These are phyloP conservation scores for Leptobrachium ailaonicum DNA, from an alignment of 2,113 vertebrate genomes.

Conservation along the genomic window DNA sequence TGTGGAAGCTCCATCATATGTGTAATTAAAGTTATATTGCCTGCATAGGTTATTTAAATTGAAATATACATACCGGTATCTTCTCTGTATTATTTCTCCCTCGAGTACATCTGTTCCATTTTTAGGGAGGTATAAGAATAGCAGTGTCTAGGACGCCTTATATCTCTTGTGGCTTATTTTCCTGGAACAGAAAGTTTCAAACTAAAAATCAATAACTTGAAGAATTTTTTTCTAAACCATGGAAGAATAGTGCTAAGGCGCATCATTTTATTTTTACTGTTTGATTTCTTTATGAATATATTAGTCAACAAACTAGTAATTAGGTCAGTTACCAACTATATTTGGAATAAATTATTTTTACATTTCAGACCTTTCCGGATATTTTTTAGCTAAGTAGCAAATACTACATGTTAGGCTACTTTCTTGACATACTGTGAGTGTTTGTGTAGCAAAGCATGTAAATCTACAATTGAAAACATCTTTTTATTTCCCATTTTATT, in stretches of 20 bases:
- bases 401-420: no score
- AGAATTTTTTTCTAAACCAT: background rate
- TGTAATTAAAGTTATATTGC: no score
- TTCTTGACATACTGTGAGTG: no score
- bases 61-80: background rate
- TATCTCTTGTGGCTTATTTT: constrained; percentile 4
- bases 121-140: background rate
- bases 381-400: no score
- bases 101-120: constrained; percentile 5
- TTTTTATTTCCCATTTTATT: no score
- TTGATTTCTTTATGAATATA: background rate
- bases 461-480: no score
- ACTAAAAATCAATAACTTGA: background rate
- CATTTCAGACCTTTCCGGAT: no score
- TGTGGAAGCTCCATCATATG: no score
- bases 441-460: no score
- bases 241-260: background rate
- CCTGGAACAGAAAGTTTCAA: background rate
- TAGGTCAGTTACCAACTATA: no score
- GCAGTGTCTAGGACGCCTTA: constrained; percentile 1
- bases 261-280: background rate
- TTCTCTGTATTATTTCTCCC: background rate
- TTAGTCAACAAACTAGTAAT: no score
- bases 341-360: no score
- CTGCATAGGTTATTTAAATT: background rate